Evolutionary conservation across 1,140 invertebrate genomes (phyloP).

Genomic region (Aporrectodea caliginosa): DNA sequence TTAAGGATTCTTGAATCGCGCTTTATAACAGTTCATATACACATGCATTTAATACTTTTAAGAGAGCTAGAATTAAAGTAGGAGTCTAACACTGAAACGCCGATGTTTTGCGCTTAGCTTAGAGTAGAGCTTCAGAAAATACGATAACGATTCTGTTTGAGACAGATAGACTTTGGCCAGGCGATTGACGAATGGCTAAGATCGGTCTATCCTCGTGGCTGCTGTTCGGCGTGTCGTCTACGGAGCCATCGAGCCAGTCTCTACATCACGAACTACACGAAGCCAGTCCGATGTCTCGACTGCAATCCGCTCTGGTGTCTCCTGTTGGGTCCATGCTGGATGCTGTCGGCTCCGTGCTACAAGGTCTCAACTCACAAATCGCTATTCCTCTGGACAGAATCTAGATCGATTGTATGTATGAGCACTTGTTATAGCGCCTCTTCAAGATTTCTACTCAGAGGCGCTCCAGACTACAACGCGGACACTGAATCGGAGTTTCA

Average conservation of each 20-base stretch:
- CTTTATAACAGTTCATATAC: no score
- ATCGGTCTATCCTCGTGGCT: constrained; percentile 22
- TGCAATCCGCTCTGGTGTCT: constrained; percentile 33
- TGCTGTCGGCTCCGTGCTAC: constrained; percentile 32
- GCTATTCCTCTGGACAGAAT: background rate
- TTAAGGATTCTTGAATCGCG: no score
- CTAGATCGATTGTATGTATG: background rate
- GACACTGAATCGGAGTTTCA: no score
- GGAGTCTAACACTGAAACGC: background rate
- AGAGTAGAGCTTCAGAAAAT: background rate
- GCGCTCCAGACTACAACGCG: no score
- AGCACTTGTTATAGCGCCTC: no score
- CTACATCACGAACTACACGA: constrained; percentile 33
- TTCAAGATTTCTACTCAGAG: no score
- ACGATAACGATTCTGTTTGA: background rate
- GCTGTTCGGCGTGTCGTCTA: constrained; percentile 23
- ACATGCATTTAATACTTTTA: no score
- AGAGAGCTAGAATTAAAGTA: no score
- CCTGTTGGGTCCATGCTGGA: constrained; percentile 30
- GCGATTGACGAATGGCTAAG: constrained; percentile 31
- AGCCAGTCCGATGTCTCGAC: constrained; percentile 28
- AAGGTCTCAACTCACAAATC: constrained; percentile 22
- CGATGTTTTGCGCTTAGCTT: background rate
- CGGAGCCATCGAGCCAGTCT: constrained; percentile 25
- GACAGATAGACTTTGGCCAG: constrained; percentile 30